Percentiles rank a stretch among this genome's conserved stretches.
These are phyloP conservation scores for Syngnathus acus DNA, from an alignment of 2,797 vertebrate species.

Conservation along the genomic window DNA sequence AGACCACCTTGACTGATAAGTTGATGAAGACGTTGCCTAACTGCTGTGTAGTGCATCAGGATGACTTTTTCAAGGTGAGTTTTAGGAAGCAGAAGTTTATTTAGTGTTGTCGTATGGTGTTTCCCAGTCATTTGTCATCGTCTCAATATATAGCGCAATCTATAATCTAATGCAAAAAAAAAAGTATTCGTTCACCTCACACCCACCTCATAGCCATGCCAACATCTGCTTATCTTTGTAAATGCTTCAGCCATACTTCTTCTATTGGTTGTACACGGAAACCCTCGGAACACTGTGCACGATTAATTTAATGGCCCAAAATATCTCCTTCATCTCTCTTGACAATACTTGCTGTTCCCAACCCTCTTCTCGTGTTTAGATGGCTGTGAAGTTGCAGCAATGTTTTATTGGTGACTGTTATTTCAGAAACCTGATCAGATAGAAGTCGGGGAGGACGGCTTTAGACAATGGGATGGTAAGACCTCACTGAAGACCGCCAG, in stretches of 20 bases:
- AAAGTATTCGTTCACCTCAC: background rate
- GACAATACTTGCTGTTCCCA: background rate
- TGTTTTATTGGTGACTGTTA: conserved; percentile 93
- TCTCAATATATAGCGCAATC: background rate
- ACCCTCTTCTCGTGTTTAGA: conserved; percentile 52
- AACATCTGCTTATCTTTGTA: conserved; percentile 1
- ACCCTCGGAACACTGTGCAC: background rate
- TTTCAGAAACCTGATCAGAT: conserved; percentile 99
- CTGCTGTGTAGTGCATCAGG: conserved; percentile 92
- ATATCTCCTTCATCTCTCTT: background rate
- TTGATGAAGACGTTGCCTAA: conserved; percentile 80
- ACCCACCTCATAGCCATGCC: background rate
- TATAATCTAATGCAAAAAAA: background rate
- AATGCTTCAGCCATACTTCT: background rate
- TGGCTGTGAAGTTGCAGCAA: conserved; percentile 72
- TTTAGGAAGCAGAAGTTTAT: background rate
- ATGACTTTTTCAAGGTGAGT: conserved; percentile 94
- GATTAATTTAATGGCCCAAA: background rate
- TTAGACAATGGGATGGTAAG: conserved; percentile 98
- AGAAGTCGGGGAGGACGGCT: conserved; percentile 94
- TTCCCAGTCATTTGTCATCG: background rate
- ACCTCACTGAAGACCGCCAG: conserved; percentile 62
- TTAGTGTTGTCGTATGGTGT: background rate
- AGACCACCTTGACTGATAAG: conserved; percentile 86
- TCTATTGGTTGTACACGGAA: background rate